Evolutionary conservation across 2,888 invertebrate genomes (phyloP), one percentile per base, ranked within the genome.

Genomic region (Synergus gifuensis): DNA sequence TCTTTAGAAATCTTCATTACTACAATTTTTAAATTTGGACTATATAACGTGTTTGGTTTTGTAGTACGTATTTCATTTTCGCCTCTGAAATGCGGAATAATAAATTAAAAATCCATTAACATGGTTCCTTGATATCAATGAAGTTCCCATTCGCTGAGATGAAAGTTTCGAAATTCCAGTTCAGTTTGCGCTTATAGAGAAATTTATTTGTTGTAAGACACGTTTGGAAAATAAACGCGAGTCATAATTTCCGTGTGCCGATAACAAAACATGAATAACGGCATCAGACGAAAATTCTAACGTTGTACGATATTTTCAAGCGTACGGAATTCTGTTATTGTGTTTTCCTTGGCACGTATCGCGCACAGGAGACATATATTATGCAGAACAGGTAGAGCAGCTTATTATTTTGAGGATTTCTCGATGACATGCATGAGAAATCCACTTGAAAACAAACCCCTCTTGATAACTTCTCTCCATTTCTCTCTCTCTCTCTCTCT

Each of bases 191-290:
- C 18, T 28, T 49, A 46, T 46, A 9, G 46, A 28, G 22, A 69
- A 49, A 49, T 69, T 69, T 69, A 49, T 69, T 46, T 69, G 46
- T 49, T 69, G 7, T 69, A 46, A 69, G 67, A 69, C 28, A 69
- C 67, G 67, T 69, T 69, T 69, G 46, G 67, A 46, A 69, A 69
- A 69, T 69, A 69, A 69, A 49, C 67, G 67, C 67, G 67, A 18
- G 67, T 69, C 28, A 69, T 69, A 69, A 69, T 69, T 69, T 69
- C 46, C 67, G 46, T 18, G 67, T 46, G 28, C 46, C 46, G 46
- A 69, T 69, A 69, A 69, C 67, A 69, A 69, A 69, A 46, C 67
- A 67, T 67, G 67, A 67, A 46, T 67, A 46, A 46, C 44, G 67
- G 22, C 46, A 67, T 18, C 46, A 44, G 46, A 46, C 46, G 16